phyloP scores from a whole-genome alignment of 2,797 vertebrate genomes.

The Mormyrus proboscirostris region DNA sequence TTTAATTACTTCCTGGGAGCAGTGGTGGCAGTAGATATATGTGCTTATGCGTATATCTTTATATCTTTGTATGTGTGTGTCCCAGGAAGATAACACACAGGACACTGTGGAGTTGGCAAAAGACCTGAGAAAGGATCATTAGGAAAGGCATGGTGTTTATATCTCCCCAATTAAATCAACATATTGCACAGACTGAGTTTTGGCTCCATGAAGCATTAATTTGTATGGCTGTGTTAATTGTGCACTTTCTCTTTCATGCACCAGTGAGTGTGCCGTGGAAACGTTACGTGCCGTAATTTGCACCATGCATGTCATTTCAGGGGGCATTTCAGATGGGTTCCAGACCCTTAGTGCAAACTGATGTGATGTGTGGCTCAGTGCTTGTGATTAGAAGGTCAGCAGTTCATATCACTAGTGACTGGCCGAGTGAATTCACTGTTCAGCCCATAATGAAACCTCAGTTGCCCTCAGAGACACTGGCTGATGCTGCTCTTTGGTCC shows the following conservation, averaged over 20 bases:
- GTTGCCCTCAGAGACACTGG: neutral
- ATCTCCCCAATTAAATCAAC: slow-evolving; percentile 29
- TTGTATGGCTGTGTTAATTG: slow-evolving; percentile 15
- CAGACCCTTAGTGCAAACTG: neutral
- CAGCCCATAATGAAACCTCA: neutral
- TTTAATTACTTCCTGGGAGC: slow-evolving; percentile 4
- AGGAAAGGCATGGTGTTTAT: slow-evolving; percentile 10
- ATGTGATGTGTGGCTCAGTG: neutral
- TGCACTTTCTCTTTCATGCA: neutral
- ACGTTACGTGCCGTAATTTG: neutral
- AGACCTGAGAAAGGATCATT: slow-evolving; percentile 21
- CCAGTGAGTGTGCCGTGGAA: neutral
- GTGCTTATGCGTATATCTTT: neutral
- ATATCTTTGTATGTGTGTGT: neutral
- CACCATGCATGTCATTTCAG: neutral
- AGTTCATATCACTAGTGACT: neutral
- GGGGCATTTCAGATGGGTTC: neutral
- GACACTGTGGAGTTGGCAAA: neutral
- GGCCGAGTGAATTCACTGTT: neutral
- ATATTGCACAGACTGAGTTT: slow-evolving; percentile 29
- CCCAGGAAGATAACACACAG: neutral
- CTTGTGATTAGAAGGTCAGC: neutral
- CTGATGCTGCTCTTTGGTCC: neutral
- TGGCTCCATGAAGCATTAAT: slow-evolving; percentile 23
- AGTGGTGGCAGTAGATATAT: neutral